phyloP scores from a whole-genome alignment of 2,888 invertebrate species.

The Cremastobaeus sp. region DNA sequence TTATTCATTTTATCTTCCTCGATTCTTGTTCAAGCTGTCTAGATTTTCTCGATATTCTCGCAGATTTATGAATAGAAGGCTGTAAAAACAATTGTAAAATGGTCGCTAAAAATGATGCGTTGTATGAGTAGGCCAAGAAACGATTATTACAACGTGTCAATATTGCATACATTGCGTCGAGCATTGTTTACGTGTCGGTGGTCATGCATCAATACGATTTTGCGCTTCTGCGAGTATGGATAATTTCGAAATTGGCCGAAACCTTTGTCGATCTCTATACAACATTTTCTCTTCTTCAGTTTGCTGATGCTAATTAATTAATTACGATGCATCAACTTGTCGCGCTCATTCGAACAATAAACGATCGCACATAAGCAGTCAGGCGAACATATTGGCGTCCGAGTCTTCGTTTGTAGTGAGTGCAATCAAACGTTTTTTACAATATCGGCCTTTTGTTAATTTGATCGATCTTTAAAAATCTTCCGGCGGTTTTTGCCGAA shows the following conservation, averaged over 20 bases:
- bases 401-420: constrained; percentile 13
- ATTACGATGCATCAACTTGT: constrained; percentile 45
- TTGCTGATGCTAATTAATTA: constrained; percentile 57
- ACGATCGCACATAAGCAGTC: constrained; percentile 52
- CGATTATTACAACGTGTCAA: constrained; percentile 49
- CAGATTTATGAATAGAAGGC: too few relatives aligned
- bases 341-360: constrained; percentile 46
- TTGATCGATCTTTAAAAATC: background rate
- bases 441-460: constrained; percentile 1
- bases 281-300: constrained; percentile 55
- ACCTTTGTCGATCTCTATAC: constrained; percentile 51
- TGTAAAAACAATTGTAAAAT: too few relatives aligned
- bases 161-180: constrained; percentile 38
- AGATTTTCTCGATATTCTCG: too few relatives aligned
- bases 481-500: too few relatives aligned
- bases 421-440: constrained; percentile 3
- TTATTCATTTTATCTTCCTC: too few relatives aligned
- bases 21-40: too few relatives aligned
- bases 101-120: constrained; percentile 10
- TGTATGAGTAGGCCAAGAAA: constrained; percentile 9
- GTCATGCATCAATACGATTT: constrained; percentile 60
- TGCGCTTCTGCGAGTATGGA: constrained; percentile 50
- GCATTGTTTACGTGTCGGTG: constrained; percentile 60
- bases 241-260: constrained; percentile 55
- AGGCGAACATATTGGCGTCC: constrained; percentile 18